Percentiles rank a stretch among this genome's conserved stretches.
phyloP scores from a whole-genome alignment of 2,113 vertebrate species.

The Tautogolabrus adspersus region DNA sequence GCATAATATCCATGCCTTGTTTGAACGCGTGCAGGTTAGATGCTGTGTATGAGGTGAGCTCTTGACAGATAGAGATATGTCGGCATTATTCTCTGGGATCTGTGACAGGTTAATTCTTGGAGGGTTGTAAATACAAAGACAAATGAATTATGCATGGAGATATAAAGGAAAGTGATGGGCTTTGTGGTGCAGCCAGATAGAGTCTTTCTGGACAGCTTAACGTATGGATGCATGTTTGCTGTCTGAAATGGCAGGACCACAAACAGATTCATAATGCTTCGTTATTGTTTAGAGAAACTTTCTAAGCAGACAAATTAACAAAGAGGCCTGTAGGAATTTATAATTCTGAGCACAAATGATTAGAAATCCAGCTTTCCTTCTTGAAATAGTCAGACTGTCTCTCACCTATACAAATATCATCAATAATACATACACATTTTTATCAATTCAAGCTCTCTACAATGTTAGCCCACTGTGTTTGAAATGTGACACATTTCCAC shows the following conservation, averaged over 20 bases:
- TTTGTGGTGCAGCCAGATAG: slow-evolving; percentile 48
- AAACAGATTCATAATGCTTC: slow-evolving; percentile 20
- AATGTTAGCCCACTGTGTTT: too few relatives aligned
- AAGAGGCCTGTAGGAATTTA: slow-evolving; percentile 20
- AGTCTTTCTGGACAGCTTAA: slow-evolving; percentile 52
- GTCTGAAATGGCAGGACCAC: slow-evolving; percentile 10
- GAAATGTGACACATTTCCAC: slow-evolving; percentile 4
- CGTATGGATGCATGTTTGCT: slow-evolving; percentile 56
- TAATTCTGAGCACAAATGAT: slow-evolving; percentile 4
- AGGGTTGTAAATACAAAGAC: slow-evolving; percentile 76
- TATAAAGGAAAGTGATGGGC: slow-evolving; percentile 57
- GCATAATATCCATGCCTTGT: slow-evolving; percentile 70
- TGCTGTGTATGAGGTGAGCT: slow-evolving; percentile 47
- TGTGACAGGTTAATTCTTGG: slow-evolving; percentile 75
- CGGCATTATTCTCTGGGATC: slow-evolving; percentile 52
- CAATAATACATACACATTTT: too few relatives aligned
- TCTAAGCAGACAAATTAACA: slow-evolving; percentile 31
- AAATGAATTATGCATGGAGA: slow-evolving; percentile 77
- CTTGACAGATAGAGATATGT: slow-evolving; percentile 72
- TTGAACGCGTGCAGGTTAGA: slow-evolving; percentile 52
- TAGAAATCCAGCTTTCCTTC: slow-evolving; percentile 5
- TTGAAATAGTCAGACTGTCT: not conserved
- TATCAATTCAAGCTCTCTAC: too few relatives aligned
- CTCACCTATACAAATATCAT: not conserved
- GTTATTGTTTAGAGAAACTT: slow-evolving; percentile 5